Conservation (phyloP, 2,797 vertebrate genomes). For the Cryptoblepharus egeriae region DNA sequence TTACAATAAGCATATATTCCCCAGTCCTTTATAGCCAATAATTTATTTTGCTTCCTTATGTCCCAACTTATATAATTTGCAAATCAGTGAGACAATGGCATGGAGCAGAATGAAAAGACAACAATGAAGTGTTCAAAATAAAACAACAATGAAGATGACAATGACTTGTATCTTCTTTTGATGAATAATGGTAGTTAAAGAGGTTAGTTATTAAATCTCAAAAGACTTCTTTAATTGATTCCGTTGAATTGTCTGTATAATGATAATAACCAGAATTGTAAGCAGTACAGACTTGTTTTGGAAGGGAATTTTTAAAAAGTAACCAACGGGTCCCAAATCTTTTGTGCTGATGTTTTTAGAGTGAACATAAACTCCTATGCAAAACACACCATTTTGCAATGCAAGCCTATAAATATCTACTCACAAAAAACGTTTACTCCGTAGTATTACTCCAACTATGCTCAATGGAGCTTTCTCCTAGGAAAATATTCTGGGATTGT, state of each 20-base stretch:
- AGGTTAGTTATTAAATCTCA: constrained; percentile 67
- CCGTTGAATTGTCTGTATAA: constrained; percentile 52
- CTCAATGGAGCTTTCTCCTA: too few species aligned
- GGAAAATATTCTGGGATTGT: too few species aligned
- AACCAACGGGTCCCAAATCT: not conserved
- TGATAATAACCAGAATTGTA: constrained; percentile 35
- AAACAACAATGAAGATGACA: too few species aligned
- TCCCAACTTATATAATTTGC: constrained; percentile 45
- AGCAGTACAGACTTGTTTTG: not conserved
- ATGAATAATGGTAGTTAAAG: constrained; percentile 56
- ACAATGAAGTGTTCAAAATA: constrained; percentile 53
- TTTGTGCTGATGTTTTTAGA: not conserved
- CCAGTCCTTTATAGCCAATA: constrained; percentile 45
- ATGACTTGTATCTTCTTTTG: constrained; percentile 47
- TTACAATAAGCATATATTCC: constrained; percentile 39
- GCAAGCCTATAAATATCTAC: too few species aligned
- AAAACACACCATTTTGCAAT: not conserved
- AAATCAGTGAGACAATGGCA: constrained; percentile 56
- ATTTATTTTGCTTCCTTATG: constrained; percentile 53
- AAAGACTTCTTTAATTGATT: constrained; percentile 57
- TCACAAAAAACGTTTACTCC: too few species aligned
- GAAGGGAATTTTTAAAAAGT: not conserved
- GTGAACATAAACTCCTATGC: not conserved
- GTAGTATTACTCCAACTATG: too few species aligned
- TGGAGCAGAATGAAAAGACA: constrained; percentile 60